Evolutionary conservation across 2,113 vertebrate species (phyloP).

Genomic region (Chiloscyllium plagiosum): DNA sequence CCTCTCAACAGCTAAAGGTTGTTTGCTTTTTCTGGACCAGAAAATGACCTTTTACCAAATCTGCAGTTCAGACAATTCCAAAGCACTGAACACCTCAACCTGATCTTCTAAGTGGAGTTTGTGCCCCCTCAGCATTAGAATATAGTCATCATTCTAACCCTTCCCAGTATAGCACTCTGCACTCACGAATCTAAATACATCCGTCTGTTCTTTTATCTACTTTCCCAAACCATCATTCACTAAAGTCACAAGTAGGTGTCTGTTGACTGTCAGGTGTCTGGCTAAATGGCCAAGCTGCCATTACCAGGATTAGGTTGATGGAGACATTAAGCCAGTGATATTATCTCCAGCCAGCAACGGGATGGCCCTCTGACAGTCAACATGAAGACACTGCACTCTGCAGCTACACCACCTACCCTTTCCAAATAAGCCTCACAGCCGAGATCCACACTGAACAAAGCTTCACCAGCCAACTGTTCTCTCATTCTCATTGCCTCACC

Average conservation of each 20-base stretch:
- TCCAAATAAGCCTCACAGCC: not conserved
- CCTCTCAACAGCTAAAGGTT: not conserved
- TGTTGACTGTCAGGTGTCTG: no score
- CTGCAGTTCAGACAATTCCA: not conserved
- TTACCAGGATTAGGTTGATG: not conserved
- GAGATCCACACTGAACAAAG: not conserved
- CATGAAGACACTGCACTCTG: not conserved
- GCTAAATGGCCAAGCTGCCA: not conserved
- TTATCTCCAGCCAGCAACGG: not conserved
- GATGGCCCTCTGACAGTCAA: not conserved
- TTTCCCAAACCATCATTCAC: not conserved
- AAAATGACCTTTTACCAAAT: not conserved
- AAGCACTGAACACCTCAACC: not conserved
- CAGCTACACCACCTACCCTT: not conserved
- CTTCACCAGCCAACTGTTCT: not conserved
- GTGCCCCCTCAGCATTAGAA: not conserved
- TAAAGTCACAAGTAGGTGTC: not conserved
- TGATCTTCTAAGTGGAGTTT: not conserved
- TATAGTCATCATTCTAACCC: not conserved
- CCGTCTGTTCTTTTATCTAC: not conserved
- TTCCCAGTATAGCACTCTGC: no score
- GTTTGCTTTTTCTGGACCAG: not conserved
- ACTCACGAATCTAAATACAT: not conserved
- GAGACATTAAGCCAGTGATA: not conserved
- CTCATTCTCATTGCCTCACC: no score